Evolutionary conservation across 2,888 invertebrate species (phyloP).

Genomic region (Tetheella fluctuosa): DNA sequence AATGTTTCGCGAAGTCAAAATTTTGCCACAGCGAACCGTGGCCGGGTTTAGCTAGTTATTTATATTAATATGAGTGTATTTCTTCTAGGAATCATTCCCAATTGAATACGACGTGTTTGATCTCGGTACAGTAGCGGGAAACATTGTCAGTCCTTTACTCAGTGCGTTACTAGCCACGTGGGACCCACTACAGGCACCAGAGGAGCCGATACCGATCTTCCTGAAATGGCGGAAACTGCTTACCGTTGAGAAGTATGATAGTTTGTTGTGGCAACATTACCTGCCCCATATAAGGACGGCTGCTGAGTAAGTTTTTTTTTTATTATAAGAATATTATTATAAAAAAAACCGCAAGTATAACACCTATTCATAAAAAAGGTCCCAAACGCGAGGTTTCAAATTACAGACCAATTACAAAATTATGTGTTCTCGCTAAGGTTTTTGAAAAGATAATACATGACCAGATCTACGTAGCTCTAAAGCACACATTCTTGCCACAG

Average conservation of each 20-base stretch:
- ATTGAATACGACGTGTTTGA: slow-evolving; percentile 93
- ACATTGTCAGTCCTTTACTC: slow-evolving; percentile 92
- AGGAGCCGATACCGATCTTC: slow-evolving; percentile 86
- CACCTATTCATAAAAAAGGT: no score
- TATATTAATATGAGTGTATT: not conserved
- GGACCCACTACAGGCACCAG: slow-evolving; percentile 90
- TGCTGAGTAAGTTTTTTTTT: slow-evolving; percentile 85
- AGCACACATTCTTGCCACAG: no score
- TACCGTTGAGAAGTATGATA: slow-evolving; percentile 89
- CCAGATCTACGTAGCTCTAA: no score
- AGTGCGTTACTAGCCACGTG: slow-evolving; percentile 89
- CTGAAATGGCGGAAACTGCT: slow-evolving; percentile 89
- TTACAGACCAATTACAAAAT: no score
- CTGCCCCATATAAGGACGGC: slow-evolving; percentile 91
- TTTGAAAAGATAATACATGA: no score
- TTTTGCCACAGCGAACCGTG: no score
- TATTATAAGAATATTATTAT: no score
- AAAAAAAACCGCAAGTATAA: no score
- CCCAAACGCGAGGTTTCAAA: no score
- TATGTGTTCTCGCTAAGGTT: no score
- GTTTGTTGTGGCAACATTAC: slow-evolving; percentile 95
- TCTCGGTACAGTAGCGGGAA: slow-evolving; percentile 92
- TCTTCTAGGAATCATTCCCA: slow-evolving; percentile 59
- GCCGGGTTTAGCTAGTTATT: no score
- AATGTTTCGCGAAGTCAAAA: no score